These are phyloP conservation scores for Bryconaethiops microstoma DNA, from an alignment of 2,797 vertebrate species.

Conservation along the genomic window DNA sequence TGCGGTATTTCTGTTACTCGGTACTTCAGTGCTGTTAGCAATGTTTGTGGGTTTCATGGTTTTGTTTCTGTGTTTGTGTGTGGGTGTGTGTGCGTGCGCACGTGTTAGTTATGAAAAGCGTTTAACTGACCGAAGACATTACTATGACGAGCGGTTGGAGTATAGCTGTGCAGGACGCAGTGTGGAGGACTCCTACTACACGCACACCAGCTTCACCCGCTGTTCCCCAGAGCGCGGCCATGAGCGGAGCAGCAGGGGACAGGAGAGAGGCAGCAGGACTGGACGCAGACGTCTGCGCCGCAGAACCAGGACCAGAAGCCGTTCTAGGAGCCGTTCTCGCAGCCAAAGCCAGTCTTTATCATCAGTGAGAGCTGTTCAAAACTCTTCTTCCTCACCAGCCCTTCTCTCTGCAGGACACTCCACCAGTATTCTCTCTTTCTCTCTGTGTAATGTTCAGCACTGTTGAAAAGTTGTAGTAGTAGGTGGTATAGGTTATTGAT, in stretches of 20 bases:
- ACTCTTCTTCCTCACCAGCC: background rate
- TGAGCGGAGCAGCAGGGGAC: background rate
- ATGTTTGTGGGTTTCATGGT: background rate
- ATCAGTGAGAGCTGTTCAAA: background rate
- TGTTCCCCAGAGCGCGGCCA: background rate
- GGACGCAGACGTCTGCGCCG: background rate
- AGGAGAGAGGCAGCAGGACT: background rate
- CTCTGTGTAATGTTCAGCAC: background rate
- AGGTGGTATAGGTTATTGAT: background rate
- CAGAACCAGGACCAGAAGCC: slow-evolving; percentile 15
- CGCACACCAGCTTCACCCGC: background rate
- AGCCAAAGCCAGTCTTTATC: slow-evolving; percentile 5
- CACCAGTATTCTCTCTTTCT: background rate
- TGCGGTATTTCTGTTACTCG: background rate
- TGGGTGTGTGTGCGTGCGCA: background rate
- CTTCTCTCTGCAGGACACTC: background rate
- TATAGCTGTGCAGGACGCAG: slow-evolving; percentile 8
- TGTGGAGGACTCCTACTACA: background rate
- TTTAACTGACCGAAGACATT: background rate
- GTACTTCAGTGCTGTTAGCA: background rate
- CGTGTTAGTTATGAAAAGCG: slow-evolving; percentile 12
- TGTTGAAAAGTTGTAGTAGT: background rate
- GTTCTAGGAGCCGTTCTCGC: background rate
- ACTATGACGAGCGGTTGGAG: slow-evolving; percentile 13
- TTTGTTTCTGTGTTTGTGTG: background rate